Evolutionary conservation across 2,797 vertebrate genomes (phyloP), one percentile per base, ranked within the genome.

Genomic region (Lepidocolaptes lacrymiger): DNA sequence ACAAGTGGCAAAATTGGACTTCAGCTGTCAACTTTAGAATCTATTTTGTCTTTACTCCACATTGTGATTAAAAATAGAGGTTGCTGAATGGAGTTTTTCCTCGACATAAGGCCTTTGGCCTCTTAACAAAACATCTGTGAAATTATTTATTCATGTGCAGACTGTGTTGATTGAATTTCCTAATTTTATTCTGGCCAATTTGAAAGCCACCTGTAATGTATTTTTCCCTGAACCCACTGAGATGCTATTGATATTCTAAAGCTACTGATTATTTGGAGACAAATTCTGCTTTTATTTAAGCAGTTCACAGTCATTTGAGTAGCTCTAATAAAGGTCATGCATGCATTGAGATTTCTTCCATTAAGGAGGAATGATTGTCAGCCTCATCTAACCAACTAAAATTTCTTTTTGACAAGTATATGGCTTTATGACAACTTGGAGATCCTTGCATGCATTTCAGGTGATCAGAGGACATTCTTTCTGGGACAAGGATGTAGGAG

Each of bases 181-280:
- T 85, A 85, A 81, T 87, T 77, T 93, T 92, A 94, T 81, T 82
- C 58, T 88, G 68, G 68, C 91, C 93, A 93, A 77, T 96, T 96
- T 94, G 52, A 72, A 94, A 96, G 41, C 88, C 82, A 95, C 91
- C 86, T 91, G 75, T 80, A 87, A 89, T 17, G 41, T n/a, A 55
- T 87, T 93, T 95, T 90, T 39, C 41, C 36, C 19, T 84, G 66
- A 89, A 63, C 39, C 51, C 75, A 44, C 44, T 32, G 75, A 83
- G 78, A 61, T 0, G 0, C 12, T 94, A 28, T 64, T 61, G 92
- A 80, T 79, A 86, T 61, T 66, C 63, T 59, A 55, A 73, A 79
- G 34, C 77, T 82, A 63, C 71, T 74, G 71, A 67, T 41, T 82
- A 32, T 69, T 78, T 64, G 69, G 63, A 95, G 52, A 32, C 71